phyloP scores from a whole-genome alignment of 2,113 vertebrate genomes.

The Mesitornis unicolor region DNA sequence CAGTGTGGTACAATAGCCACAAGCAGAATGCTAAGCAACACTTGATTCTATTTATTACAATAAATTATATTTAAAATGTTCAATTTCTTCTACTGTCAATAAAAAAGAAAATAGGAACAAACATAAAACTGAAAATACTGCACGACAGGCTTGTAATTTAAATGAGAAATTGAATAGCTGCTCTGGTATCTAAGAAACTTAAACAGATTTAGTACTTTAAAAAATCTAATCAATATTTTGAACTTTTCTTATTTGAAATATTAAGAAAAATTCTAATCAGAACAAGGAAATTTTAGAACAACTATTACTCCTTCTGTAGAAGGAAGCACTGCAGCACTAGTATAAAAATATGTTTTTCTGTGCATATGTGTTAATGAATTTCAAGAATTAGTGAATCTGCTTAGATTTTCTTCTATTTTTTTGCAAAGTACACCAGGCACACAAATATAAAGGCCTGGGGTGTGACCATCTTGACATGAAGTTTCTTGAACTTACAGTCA shows the following conservation, averaged over 20 bases:
- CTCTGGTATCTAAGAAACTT: not conserved
- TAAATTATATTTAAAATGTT: not conserved
- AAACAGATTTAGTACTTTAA: not conserved
- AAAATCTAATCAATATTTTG: not conserved
- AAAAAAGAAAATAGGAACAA: not conserved
- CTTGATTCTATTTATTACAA: not conserved
- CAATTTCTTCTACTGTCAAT: not conserved
- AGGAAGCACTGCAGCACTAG: not conserved
- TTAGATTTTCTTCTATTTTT: not conserved
- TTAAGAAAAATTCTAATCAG: not conserved
- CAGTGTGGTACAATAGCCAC: not conserved
- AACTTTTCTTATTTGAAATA: not conserved
- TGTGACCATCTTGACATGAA: not conserved
- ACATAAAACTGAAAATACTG: not conserved
- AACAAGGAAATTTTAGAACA: not conserved
- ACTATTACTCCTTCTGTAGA: not conserved
- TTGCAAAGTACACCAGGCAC: not conserved
- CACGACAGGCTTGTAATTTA: not conserved
- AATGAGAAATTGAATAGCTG: not conserved
- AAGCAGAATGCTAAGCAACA: not conserved
- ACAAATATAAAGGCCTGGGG: not conserved
- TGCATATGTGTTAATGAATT: not conserved
- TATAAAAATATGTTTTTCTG: not conserved
- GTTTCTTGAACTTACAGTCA: not conserved
- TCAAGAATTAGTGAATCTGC: not conserved